Conservation (phyloP, 1,140 invertebrate genomes). For the Zaprionus lachaisei region DNA sequence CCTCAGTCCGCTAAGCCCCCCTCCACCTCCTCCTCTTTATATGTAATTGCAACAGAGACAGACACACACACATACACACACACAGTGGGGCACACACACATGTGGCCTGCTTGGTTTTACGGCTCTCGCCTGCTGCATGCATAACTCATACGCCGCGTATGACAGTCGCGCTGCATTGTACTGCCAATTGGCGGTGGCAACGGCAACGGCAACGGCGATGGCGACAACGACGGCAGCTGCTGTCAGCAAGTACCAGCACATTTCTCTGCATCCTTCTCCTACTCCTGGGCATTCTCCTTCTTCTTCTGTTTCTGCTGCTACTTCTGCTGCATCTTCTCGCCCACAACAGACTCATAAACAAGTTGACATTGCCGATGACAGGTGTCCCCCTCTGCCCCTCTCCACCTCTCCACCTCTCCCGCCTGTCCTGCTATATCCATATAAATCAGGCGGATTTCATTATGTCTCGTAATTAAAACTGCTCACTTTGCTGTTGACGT, state of each 20-base stretch:
- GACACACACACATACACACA: conserved; percentile 15
- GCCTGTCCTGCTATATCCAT: neutral
- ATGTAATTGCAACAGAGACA: neutral
- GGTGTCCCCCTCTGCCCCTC: conserved; percentile 3
- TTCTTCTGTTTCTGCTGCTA: neutral
- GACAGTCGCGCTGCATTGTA: conserved; percentile 39
- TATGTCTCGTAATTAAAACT: conserved; percentile 62
- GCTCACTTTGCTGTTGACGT: conserved; percentile 20
- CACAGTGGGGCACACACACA: neutral
- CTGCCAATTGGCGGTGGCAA: conserved; percentile 38
- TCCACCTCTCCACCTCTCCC: no score
- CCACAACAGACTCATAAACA: conserved; percentile 37
- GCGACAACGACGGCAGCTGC: conserved; percentile 20
- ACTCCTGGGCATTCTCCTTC: neutral
- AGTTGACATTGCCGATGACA: conserved; percentile 40
- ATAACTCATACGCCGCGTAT: conserved; percentile 47
- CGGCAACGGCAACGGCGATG: conserved; percentile 30
- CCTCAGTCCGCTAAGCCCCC: neutral
- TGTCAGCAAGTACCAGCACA: conserved; percentile 31
- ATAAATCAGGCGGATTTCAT: conserved; percentile 62
- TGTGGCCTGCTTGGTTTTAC: conserved; percentile 14
- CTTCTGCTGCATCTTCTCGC: conserved; percentile 20
- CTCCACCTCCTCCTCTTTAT: neutral
- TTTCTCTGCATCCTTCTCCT: neutral
- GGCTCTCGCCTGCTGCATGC: conserved; percentile 26